A percentile compares a stretch with the other conserved stretches of the same genome.
Evolutionary conservation across 2,797 vertebrate species (phyloP).

Genomic region (Pipistrellus kuhlii): DNA sequence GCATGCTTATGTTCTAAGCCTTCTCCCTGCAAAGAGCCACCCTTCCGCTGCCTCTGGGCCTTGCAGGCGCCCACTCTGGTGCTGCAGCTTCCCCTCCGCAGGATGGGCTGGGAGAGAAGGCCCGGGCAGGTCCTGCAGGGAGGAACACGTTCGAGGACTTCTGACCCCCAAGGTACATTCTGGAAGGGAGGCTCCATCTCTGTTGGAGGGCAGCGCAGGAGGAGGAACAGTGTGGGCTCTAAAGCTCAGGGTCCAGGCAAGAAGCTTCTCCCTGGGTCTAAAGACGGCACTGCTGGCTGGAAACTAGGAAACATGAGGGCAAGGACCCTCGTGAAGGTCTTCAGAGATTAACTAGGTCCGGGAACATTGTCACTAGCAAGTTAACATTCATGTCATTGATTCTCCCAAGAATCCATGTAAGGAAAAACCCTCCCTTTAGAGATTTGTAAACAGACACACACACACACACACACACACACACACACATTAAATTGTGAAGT

Average conservation of each 20-base stretch:
- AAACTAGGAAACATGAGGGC: neutral
- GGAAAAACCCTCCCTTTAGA: neutral
- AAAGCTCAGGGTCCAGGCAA: neutral
- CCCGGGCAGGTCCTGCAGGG: neutral
- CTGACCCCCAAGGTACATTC: neutral
- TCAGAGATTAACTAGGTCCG: neutral
- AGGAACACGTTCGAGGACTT: neutral
- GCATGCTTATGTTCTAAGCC: neutral
- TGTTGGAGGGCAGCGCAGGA: neutral
- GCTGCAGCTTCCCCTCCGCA: neutral
- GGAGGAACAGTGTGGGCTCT: neutral
- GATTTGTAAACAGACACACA: neutral
- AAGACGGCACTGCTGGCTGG: neutral
- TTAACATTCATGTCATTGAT: neutral
- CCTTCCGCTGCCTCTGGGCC: neutral
- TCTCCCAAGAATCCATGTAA: neutral
- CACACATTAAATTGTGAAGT: neutral
- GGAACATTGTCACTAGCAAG: neutral
- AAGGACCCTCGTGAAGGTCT: neutral
- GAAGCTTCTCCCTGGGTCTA: neutral
- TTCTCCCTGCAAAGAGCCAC: neutral
- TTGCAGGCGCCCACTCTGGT: rapidly evolving
- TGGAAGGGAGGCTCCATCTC: neutral
- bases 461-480: neutral
- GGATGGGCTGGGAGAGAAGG: neutral